These are phyloP conservation scores for Noctilio leporinus DNA, from an alignment of 2,113 vertebrate genomes.

Conservation along the genomic window DNA sequence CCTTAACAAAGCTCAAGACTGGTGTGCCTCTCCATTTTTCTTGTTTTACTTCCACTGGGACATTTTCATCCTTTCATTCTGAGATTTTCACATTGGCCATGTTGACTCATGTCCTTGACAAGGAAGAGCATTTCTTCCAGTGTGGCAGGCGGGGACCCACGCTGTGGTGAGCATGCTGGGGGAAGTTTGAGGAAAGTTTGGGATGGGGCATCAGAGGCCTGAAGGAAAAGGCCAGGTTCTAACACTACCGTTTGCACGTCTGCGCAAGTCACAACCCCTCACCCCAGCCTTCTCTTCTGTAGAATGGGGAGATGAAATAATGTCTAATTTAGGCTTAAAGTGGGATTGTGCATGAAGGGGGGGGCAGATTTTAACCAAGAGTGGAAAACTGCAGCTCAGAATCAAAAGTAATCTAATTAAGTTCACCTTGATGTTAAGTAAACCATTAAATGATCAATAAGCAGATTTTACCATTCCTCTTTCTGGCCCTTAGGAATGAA, in stretches of 20 bases:
- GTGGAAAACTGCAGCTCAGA: not conserved
- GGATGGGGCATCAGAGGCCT: not conserved
- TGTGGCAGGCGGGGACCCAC: not conserved
- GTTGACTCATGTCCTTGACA: not conserved
- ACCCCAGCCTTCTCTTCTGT: not conserved
- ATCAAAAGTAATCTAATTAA: not conserved
- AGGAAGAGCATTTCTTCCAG: not conserved
- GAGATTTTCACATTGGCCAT: not conserved
- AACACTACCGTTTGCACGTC: not conserved
- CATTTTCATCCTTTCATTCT: not conserved
- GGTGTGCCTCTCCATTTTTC: not conserved
- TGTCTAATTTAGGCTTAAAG: not conserved
- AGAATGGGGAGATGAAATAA: not conserved
- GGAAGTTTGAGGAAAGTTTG: not conserved
- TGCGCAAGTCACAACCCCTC: not conserved
- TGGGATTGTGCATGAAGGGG: not conserved
- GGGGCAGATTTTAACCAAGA: not conserved
- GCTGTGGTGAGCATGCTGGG: not conserved
- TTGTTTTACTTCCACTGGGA: not conserved
- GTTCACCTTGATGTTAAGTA: not conserved
- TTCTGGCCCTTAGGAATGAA: not conserved
- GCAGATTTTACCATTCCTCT: not conserved
- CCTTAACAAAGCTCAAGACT: not conserved
- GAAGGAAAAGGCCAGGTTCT: not conserved
- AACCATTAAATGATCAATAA: not conserved